phyloP scores from a whole-genome alignment of 92 coral and sea anemone genomes.

The Bergia sp. region DNA sequence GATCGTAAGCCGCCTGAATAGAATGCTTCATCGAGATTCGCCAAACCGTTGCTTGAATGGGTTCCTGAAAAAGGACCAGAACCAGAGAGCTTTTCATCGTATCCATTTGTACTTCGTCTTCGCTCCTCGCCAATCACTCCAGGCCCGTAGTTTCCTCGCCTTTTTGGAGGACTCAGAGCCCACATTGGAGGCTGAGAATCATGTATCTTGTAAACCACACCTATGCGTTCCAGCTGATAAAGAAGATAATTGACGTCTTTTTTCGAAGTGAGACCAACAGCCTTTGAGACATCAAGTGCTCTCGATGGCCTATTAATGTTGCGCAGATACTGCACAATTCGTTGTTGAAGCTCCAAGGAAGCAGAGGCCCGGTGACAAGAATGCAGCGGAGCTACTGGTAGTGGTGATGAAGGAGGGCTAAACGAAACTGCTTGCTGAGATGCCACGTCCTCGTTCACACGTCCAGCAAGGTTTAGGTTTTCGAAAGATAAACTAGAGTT shows the following conservation, averaged over 20 bases:
- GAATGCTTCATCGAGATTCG: not conserved
- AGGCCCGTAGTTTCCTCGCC: constrained; percentile 31
- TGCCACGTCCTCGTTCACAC: not conserved
- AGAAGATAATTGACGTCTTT: constrained; percentile 44
- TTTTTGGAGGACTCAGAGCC: constrained; percentile 8
- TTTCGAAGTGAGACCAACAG: constrained; percentile 42
- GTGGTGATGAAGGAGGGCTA: constrained; percentile 18
- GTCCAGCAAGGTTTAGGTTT: not conserved
- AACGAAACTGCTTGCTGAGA: not conserved
- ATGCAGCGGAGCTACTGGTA: not conserved
- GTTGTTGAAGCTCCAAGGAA: not conserved
- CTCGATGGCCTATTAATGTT: constrained; percentile 39
- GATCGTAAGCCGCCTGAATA: constrained; percentile 5
- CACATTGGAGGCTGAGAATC: constrained; percentile 50
- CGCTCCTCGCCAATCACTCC: constrained; percentile 86
- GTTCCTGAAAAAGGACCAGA: constrained; percentile 8
- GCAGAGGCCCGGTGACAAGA: not conserved
- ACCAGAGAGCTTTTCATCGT: constrained; percentile 39
- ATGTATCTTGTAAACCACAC: constrained; percentile 18
- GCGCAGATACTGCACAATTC: constrained; percentile 42
- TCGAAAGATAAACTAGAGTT: not conserved
- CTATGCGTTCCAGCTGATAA: constrained; percentile 37
- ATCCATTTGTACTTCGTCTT: constrained; percentile 32
- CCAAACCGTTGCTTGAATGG: constrained; percentile 22
- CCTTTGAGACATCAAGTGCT: constrained; percentile 55